Conservation (phyloP, 2,113 vertebrate genomes). For the Oenanthe oenanthe region DNA sequence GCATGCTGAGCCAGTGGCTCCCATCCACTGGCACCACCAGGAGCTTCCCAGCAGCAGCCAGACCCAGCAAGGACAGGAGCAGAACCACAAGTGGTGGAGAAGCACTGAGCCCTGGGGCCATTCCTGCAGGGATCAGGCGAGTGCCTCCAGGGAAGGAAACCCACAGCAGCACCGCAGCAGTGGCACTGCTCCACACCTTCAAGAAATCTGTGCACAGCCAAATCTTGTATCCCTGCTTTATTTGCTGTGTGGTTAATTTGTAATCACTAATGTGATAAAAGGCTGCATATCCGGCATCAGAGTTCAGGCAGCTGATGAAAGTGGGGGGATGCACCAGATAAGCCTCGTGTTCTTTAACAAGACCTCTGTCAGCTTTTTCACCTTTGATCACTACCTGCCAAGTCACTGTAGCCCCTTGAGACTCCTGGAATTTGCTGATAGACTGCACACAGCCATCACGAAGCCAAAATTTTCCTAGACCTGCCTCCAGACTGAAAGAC, state of each 20-base stretch:
- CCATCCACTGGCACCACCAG: constrained; percentile 85
- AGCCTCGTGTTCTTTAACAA: rapidly evolving
- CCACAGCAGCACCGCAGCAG: rapidly evolving
- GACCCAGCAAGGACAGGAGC: not conserved
- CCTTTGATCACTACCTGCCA: not conserved
- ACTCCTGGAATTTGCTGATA: not conserved
- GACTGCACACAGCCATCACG: no score
- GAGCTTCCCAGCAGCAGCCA: constrained; percentile 71
- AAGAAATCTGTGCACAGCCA: not conserved
- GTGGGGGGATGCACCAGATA: not conserved
- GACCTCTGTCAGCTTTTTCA: not conserved
- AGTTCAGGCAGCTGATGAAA: not conserved
- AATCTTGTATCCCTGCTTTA: not conserved
- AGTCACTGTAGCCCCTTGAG: no score
- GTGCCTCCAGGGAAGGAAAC: not conserved
- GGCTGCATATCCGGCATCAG: not conserved
- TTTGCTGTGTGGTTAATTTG: not conserved
- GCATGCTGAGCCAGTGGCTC: constrained; percentile 86
- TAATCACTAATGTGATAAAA: not conserved
- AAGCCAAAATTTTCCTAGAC: rapidly evolving
- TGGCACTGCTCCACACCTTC: rapidly evolving
- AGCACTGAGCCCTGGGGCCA: not conserved
- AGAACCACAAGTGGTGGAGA: not conserved
- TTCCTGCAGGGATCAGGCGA: not conserved
- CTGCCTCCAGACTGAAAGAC: not conserved